Evolutionary conservation across 2,888 invertebrate genomes (phyloP).

Genomic region (Drosophila falleni): DNA sequence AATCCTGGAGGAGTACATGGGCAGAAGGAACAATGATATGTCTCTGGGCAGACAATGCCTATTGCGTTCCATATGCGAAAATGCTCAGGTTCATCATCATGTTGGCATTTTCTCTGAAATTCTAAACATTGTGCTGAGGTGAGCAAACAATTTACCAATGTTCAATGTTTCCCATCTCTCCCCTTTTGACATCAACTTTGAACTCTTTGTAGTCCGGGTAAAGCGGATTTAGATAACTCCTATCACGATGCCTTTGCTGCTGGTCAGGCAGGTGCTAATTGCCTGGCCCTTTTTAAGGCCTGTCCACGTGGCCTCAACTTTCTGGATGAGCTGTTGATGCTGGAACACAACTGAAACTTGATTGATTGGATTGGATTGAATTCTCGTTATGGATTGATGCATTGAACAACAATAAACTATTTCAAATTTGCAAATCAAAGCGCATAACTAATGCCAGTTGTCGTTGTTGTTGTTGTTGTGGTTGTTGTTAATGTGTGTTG

Average conservation of each 20-base stretch:
- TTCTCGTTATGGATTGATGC: slow-evolving; percentile 35
- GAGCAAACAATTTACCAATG: slow-evolving; percentile 46
- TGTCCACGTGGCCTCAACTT: slow-evolving; percentile 88
- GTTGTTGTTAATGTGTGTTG: slow-evolving; percentile 19
- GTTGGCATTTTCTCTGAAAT: slow-evolving; percentile 78
- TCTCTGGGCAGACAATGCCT: slow-evolving; percentile 75
- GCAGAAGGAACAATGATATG: slow-evolving; percentile 44
- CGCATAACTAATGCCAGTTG: slow-evolving; percentile 72
- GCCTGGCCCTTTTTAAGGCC: slow-evolving; percentile 87
- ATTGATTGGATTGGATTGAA: slow-evolving; percentile 75
- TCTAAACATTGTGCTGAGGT: slow-evolving; percentile 80
- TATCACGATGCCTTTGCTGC: slow-evolving; percentile 89
- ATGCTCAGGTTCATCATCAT: slow-evolving; percentile 79
- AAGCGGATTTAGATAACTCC: slow-evolving; percentile 85
- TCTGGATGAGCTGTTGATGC: slow-evolving; percentile 86
- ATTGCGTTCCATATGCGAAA: slow-evolving; percentile 83
- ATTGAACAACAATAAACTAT: slow-evolving; percentile 65
- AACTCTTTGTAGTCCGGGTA: slow-evolving; percentile 69
- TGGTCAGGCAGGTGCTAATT: slow-evolving; percentile 89
- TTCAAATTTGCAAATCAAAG: slow-evolving; percentile 59
- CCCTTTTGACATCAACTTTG: slow-evolving; percentile 2
- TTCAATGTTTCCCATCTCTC: background rate
- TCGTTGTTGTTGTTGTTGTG: slow-evolving; percentile 40
- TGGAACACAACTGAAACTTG: slow-evolving; percentile 81
- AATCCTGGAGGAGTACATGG: slow-evolving; percentile 78